Conservation (phyloP, 1,140 invertebrate genomes). For the Drosophila oshimai region DNA sequence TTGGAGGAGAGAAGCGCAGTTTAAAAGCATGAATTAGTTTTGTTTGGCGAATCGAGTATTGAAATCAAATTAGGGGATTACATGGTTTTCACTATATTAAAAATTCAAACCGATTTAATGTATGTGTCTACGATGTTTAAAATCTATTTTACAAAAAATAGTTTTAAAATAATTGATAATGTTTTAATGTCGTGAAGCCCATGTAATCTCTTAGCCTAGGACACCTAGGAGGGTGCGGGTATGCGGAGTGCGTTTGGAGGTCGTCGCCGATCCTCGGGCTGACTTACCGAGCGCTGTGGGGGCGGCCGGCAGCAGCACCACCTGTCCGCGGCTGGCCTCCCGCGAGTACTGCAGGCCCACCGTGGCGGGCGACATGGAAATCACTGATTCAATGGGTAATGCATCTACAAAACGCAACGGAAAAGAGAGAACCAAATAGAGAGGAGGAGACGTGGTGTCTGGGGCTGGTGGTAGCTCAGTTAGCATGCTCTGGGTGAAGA, state of each 20-base stretch:
- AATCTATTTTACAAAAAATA: no score
- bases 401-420: constrained; percentile 84
- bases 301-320: constrained; percentile 88
- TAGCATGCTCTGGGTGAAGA: neutral
- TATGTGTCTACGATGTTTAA: no score
- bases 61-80: constrained; percentile 66
- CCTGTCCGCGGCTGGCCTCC: constrained; percentile 90
- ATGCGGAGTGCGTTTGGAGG: constrained; percentile 27
- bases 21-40: constrained; percentile 81
- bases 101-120: no score
- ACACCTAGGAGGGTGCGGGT: constrained; percentile 23
- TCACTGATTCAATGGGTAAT: constrained; percentile 87
- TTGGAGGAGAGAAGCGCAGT: constrained; percentile 67
- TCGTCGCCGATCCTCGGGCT: constrained; percentile 12
- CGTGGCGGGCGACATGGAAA: constrained; percentile 87
- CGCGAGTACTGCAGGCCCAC: constrained; percentile 91
- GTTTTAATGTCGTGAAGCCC: no score
- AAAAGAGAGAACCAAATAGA: constrained; percentile 63
- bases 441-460: constrained; percentile 4
- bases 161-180: no score
- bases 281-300: constrained; percentile 83
- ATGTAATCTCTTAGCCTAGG: constrained; percentile 38
- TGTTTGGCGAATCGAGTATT: constrained; percentile 23
- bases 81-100: no score
- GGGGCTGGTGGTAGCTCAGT: neutral